Conservation (phyloP, 2,113 vertebrate genomes). For the Stercorarius parasiticus region DNA sequence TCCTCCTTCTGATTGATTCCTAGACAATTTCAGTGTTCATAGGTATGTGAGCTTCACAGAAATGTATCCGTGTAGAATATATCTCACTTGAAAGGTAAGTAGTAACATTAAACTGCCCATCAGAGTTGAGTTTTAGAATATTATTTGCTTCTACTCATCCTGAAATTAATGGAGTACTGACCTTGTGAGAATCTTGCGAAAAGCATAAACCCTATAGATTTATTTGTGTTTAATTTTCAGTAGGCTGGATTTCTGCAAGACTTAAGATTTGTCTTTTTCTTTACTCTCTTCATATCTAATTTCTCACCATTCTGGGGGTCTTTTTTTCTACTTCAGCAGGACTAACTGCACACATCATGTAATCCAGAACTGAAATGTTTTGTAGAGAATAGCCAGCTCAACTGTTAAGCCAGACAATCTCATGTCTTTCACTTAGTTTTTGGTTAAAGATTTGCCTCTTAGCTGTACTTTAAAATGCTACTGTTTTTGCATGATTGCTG, state of each 20-base stretch:
- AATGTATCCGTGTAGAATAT: background rate
- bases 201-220: background rate
- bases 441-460: background rate
- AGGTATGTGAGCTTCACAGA: background rate
- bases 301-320: background rate
- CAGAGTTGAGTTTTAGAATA: background rate
- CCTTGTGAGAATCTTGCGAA: background rate
- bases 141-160: background rate
- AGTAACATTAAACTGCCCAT: background rate
- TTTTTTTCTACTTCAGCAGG: background rate
- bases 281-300: background rate
- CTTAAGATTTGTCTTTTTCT: background rate
- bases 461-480: background rate
- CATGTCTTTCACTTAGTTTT: background rate
- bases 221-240: background rate
- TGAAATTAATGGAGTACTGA: background rate
- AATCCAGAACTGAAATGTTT: background rate
- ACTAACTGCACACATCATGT: background rate
- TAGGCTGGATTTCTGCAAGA: background rate
- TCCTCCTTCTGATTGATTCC: background rate
- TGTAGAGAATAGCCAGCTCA: background rate
- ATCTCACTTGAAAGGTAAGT: background rate
- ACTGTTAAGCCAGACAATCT: background rate
- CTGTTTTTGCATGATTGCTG: background rate
- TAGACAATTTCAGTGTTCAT: background rate